phyloP scores from a whole-genome alignment of 64 coral and sea anemone species.

The Stylophora pistillata region DNA sequence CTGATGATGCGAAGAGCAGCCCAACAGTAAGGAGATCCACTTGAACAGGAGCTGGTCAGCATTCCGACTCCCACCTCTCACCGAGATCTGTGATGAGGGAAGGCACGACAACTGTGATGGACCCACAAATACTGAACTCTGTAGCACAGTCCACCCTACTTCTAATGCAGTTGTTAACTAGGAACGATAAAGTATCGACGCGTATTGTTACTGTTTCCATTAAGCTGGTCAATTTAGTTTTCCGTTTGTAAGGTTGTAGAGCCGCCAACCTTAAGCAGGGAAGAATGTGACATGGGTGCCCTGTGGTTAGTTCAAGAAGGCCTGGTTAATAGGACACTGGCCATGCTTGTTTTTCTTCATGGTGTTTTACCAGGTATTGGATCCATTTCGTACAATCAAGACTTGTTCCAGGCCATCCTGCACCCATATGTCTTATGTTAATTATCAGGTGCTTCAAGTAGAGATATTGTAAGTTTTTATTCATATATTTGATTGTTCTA shows the following conservation, averaged over 20 bases:
- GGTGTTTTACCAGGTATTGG: too few species aligned
- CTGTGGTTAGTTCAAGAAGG: too few species aligned
- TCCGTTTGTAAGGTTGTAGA: conserved; percentile 20
- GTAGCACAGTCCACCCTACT: conserved; percentile 63
- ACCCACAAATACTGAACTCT: conserved; percentile 40
- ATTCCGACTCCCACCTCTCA: conserved; percentile 6
- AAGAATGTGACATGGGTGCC: conserved; percentile 58
- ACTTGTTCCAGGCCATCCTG: too few species aligned
- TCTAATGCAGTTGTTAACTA: conserved; percentile 57
- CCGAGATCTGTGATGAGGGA: conserved; percentile 41
- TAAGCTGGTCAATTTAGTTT: conserved; percentile 27
- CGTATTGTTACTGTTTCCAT: neutral
- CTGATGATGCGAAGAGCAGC: neutral
- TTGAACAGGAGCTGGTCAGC: neutral
- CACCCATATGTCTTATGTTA: too few species aligned
- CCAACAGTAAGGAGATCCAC: neutral
- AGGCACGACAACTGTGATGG: neutral
- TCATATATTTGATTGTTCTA: too few species aligned
- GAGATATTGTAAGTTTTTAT: too few species aligned
- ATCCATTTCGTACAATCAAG: too few species aligned
- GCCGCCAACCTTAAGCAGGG: conserved; percentile 57
- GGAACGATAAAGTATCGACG: neutral
- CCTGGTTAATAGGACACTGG: too few species aligned
- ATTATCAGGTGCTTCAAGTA: too few species aligned
- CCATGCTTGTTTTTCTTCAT: too few species aligned